Base-by-base conservation (phyloP, 2,888 invertebrate species). In the Rhagium mordax region DNA sequence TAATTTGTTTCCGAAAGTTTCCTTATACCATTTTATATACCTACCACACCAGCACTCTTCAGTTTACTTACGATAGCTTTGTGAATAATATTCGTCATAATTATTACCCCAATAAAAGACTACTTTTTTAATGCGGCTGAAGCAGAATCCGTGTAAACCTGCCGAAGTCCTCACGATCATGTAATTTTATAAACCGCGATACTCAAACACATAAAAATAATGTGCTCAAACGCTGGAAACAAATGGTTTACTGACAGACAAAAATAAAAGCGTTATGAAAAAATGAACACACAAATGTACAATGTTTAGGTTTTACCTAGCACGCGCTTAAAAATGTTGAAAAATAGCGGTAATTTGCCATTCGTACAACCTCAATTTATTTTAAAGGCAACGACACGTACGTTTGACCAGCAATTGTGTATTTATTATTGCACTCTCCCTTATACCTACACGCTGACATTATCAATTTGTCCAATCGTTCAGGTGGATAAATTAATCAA, bases 301-400 rank as follows among this genome's bases (percentile, higher is more conserved):
- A 41, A 13, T 2, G 21, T 27, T 21, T 27, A 57, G 21, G 8
- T 29, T 27, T 27, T n/a, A 15, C 27, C 15, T 7, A 33, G 3
- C 15, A 33, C 2, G 2, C 24, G 13, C 8, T 48, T 48, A 47
- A 48, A 48, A 62, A n/a, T 62, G 62, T 48, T 62, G 62, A 62
- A 21, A 62, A 62, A 62, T 62, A 13, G 21, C 24, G 8, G 15
- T 24, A 48, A 48, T 48, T 62, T 24, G 29, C 33, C 48, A 62
- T 49, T 48, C 49, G 21, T 33, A 24, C 21, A 48, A 8, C 48
- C n/a, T 20, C 48, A 48, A 48, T 62, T 62, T 62, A 48, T 62
- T 62, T 24, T 15, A 48, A 48, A 62, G 15, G 20, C 15, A 15
- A 24, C 21, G 47, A n/a, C 10, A 49, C 24, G n/a, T 48, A 21